Conservation (phyloP, 2,888 invertebrate species). For the Fabriciana adippe region DNA sequence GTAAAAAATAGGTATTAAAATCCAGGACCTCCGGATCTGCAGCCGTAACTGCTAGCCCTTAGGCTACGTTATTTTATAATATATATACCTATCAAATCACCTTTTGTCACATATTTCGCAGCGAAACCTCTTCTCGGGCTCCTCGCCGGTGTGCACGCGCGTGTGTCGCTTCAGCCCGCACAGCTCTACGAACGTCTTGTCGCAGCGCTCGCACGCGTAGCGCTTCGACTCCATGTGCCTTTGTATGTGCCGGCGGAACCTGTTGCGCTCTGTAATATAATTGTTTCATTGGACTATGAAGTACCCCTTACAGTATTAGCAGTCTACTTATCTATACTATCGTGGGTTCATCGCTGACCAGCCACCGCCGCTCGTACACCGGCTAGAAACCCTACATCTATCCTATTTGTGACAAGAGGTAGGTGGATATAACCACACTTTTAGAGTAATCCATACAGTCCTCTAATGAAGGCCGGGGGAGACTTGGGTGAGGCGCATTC, state of each 20-base stretch:
- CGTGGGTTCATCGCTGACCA: constrained; percentile 76
- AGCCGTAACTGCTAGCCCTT: too few species aligned
- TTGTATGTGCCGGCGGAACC: constrained; percentile 76
- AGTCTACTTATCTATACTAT: too few species aligned
- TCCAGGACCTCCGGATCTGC: too few species aligned
- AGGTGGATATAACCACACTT: constrained; percentile 12
- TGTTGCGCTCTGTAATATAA: constrained; percentile 48
- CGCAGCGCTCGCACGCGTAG: constrained; percentile 74
- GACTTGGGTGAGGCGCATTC: too few species aligned
- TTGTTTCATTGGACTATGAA: not conserved
- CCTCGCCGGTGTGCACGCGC: constrained; percentile 78
- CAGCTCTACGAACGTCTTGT: constrained; percentile 77
- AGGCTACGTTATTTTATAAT: too few species aligned
- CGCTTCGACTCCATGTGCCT: constrained; percentile 79
- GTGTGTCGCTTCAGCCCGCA: constrained; percentile 77
- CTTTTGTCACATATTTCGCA: constrained; percentile 79
- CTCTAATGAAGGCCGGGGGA: too few species aligned
- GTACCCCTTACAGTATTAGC: not conserved
- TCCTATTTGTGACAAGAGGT: constrained; percentile 50
- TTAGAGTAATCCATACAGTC: too few species aligned
- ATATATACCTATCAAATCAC: constrained; percentile 42
- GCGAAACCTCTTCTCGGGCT: constrained; percentile 68
- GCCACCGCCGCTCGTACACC: constrained; percentile 74
- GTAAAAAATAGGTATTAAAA: too few species aligned
- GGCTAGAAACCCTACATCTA: constrained; percentile 62